Conservation (phyloP, 2,888 invertebrate genomes). For the Ophion ventricosus region DNA sequence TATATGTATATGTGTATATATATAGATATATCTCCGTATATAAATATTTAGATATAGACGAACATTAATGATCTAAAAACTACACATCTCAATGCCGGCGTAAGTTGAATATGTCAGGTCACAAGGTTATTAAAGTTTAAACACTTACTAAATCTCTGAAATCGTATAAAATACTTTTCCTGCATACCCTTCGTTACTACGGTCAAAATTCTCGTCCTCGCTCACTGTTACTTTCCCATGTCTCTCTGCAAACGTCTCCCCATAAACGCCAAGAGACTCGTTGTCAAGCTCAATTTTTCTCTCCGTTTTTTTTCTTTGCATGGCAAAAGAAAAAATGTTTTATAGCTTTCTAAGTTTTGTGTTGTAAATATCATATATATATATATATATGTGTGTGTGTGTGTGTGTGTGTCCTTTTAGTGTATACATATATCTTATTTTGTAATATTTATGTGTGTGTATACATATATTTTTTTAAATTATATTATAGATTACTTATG, state of each 20-base stretch:
- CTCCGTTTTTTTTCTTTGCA: conserved; percentile 29
- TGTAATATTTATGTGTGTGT: conserved; percentile 63
- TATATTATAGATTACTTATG: conserved; percentile 67
- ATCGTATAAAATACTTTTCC: conserved; percentile 67
- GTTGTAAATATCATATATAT: conserved; percentile 75
- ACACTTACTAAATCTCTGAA: conserved; percentile 70
- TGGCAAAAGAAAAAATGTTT: conserved; percentile 66
- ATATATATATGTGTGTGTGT: conserved; percentile 66
- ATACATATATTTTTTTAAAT: conserved; percentile 51
- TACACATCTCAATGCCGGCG: conserved; percentile 61
- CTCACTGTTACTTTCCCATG: conserved; percentile 22
- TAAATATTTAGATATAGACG: conserved; percentile 72
- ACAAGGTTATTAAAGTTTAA: conserved; percentile 74
- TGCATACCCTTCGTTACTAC: conserved; percentile 55
- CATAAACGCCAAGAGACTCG: conserved; percentile 33
- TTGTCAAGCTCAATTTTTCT: conserved; percentile 36
- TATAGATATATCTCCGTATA: conserved; percentile 66
- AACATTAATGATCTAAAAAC: conserved; percentile 60
- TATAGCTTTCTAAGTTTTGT: conserved; percentile 60
- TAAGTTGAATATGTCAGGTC: conserved; percentile 71
- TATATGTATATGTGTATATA: conserved; percentile 21
- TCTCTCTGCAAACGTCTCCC: background rate
- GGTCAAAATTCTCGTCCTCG: conserved; percentile 4
- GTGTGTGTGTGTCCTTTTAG: conserved; percentile 24
- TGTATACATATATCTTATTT: conserved; percentile 55